Percentiles rank a stretch among this genome's conserved stretches.
phyloP scores from a whole-genome alignment of 1,140 invertebrate genomes.

The Ruditapes philippinarum region DNA sequence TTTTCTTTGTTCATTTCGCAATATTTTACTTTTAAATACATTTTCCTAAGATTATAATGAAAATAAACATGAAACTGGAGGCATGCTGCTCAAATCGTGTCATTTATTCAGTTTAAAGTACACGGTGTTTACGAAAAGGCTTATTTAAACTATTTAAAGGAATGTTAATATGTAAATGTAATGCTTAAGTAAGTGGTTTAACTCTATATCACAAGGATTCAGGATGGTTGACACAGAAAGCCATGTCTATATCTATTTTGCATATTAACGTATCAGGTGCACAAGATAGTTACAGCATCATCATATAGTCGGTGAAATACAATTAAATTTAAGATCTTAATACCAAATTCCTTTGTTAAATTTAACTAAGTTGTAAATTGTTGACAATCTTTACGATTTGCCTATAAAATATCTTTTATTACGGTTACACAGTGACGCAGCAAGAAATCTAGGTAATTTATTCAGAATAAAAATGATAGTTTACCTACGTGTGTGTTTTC shows the following conservation, averaged over 20 bases:
- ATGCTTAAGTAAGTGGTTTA: too few relatives aligned
- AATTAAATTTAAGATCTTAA: neutral
- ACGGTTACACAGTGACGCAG: neutral
- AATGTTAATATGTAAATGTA: too few relatives aligned
- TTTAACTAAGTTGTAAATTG: neutral
- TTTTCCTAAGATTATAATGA: too few relatives aligned
- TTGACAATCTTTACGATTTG: conserved; percentile 12
- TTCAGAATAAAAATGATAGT: conserved; percentile 1
- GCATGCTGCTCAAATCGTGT: too few relatives aligned
- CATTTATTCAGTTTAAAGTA: too few relatives aligned
- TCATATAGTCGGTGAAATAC: neutral
- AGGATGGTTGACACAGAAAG: neutral
- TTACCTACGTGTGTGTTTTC: conserved; percentile 8
- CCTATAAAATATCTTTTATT: conserved; percentile 10
- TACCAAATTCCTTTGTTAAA: conserved; percentile 7
- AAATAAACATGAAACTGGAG: too few relatives aligned
- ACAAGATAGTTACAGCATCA: neutral
- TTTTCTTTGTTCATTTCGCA: too few relatives aligned
- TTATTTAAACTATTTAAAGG: too few relatives aligned
- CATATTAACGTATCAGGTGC: neutral
- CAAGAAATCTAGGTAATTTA: conserved; percentile 7
- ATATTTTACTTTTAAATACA: too few relatives aligned
- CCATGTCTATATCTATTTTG: neutral
- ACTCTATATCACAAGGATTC: too few relatives aligned
- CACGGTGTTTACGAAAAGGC: too few relatives aligned